Conservation (phyloP, 2,113 vertebrate genomes). For the Halichoeres trimaculatus region DNA sequence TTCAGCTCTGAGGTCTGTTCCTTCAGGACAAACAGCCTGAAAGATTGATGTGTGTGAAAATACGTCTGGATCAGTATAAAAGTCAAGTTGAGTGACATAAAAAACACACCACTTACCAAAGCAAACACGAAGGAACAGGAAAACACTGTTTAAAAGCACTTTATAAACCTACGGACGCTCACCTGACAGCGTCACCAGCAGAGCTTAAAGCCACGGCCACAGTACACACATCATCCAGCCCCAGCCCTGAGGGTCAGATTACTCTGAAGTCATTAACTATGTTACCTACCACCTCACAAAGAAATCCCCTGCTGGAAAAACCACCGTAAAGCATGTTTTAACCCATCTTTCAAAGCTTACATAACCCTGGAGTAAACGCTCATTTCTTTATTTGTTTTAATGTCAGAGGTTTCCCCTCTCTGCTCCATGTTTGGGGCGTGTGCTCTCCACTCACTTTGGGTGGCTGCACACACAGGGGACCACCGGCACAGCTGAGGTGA, state of each 20-base stretch:
- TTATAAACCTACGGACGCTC: conserved; percentile 9
- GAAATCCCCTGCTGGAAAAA: background rate
- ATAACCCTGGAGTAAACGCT: conserved; percentile 9
- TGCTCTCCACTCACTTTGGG: conserved; percentile 31
- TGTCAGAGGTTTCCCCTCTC: conserved; percentile 26
- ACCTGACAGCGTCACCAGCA: conserved; percentile 22
- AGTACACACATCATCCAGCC: conserved; percentile 25
- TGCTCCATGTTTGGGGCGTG: conserved; percentile 28
- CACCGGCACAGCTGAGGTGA: conserved; percentile 47
- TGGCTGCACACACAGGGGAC: conserved; percentile 33
- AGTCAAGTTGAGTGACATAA: conserved; percentile 23
- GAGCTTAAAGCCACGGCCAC: conserved; percentile 13
- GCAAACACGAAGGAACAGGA: conserved; percentile 24
- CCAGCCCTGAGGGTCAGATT: conserved; percentile 11
- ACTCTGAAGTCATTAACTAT: background rate
- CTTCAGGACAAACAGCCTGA: conserved; percentile 12
- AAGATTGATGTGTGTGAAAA: conserved; percentile 44
- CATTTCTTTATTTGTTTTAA: conserved; percentile 23
- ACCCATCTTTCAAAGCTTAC: background rate
- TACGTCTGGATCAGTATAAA: conserved; percentile 16
- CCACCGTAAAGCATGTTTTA: background rate
- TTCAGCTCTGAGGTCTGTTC: background rate
- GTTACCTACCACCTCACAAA: conserved; percentile 7
- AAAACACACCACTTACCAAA: conserved; percentile 32
- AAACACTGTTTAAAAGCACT: conserved; percentile 35